phyloP scores from a whole-genome alignment of 2,113 vertebrate species.

The Psilopsiagon aymara region DNA sequence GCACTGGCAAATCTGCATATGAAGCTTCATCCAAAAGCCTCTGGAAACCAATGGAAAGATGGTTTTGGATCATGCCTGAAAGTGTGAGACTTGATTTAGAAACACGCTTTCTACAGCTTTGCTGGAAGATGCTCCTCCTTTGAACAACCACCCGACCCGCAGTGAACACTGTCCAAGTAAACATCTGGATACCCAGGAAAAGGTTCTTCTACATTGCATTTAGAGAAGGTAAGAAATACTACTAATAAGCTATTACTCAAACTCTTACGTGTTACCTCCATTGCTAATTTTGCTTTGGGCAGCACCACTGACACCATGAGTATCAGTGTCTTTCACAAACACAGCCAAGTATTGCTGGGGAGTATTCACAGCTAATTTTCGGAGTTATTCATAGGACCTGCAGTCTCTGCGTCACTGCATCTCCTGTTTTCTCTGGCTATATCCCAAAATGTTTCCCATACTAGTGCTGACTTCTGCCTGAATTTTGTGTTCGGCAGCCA shows the following conservation, averaged over 20 bases:
- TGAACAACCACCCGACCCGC: not conserved
- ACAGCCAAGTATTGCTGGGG: not conserved
- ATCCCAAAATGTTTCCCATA: not conserved
- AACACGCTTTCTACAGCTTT: not conserved
- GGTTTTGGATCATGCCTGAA: not conserved
- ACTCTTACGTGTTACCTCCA: not conserved
- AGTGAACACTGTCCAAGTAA: not conserved
- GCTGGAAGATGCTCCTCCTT: not conserved
- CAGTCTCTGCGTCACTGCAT: not conserved
- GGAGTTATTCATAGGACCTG: not conserved
- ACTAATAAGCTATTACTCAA: not conserved
- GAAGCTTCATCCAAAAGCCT: slow-evolving; percentile 6
- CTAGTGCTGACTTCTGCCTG: not conserved
- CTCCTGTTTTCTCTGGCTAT: not conserved
- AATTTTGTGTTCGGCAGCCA: not conserved
- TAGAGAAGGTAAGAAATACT: not conserved
- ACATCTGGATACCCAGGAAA: not conserved
- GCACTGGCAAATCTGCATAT: slow-evolving; percentile 8
- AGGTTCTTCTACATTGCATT: not conserved
- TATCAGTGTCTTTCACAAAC: not conserved
- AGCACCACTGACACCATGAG: not conserved
- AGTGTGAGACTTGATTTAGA: not conserved
- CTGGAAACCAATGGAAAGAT: slow-evolving; percentile 1
- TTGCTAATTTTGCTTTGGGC: not conserved
- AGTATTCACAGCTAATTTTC: not conserved